Percentiles rank a stretch among this genome's conserved stretches.
Evolutionary conservation across 2,888 invertebrate species (phyloP).

Genomic region (Papilio elwesi): DNA sequence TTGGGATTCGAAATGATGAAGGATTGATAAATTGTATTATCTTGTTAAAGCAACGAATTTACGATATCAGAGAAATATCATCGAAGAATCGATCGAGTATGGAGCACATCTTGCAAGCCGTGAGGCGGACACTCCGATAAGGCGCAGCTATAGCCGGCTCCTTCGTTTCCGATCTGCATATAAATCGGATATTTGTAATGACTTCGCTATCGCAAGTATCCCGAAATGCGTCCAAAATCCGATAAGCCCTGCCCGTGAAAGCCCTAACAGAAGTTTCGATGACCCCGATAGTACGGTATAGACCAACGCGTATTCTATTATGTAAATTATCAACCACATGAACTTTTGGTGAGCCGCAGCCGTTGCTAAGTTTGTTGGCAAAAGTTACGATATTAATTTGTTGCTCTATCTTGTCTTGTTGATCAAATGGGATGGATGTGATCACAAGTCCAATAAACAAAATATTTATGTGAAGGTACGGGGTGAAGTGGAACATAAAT

Average conservation of each 20-base stretch:
- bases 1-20: constrained; percentile 63
- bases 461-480: constrained; percentile 51
- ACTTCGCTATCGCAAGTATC: constrained; percentile 79
- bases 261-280: constrained; percentile 81
- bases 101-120: constrained; percentile 48
- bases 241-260: constrained; percentile 80
- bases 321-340: constrained; percentile 81
- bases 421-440: constrained; percentile 49
- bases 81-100: constrained; percentile 19
- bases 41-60: constrained; percentile 31
- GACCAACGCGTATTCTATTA: constrained; percentile 82
- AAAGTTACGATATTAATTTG: constrained; percentile 78
- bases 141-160: constrained; percentile 54
- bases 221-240: constrained; percentile 81
- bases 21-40: constrained; percentile 45
- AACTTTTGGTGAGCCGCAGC: constrained; percentile 75
- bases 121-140: constrained; percentile 61
- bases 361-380: constrained; percentile 73
- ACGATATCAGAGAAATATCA: constrained; percentile 3
- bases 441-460: constrained; percentile 62
- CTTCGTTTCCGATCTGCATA: constrained; percentile 81
- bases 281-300: constrained; percentile 78
- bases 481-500: background rate
- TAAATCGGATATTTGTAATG: constrained; percentile 84
- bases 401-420: constrained; percentile 60